Evolutionary conservation across 2,888 invertebrate genomes (phyloP), one percentile per base, ranked within the genome.

Genomic region (Aricia artaxerxes): DNA sequence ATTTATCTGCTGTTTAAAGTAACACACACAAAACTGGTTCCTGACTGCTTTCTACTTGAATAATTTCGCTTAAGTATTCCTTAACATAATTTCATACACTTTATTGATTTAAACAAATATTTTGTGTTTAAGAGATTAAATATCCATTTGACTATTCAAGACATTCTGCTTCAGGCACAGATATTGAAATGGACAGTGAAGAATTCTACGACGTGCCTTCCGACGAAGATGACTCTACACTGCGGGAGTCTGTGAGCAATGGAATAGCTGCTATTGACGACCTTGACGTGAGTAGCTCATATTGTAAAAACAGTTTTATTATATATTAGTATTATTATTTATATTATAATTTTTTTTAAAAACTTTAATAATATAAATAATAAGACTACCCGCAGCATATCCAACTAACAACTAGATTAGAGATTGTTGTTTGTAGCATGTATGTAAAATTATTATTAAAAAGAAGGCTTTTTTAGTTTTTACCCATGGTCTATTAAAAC

Each of bases 171-270:
- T 9, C 82, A 92, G 93, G 92, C 5, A 94, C 94, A 57, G 94
- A 95, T 31, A 90, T 85, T 0, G 95, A 95, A 61, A 85, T 93
- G 88, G 94, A 94, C 84, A 94, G 93, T 69, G 95, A 95, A 38
- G 95, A 95, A 85, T 95, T 94, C 83, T 95, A 92, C 82, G 95
- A 95, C 69, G 92, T 94, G 1, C 89, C 91, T 53, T 92, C 94
- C 0, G 95, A 94, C 60, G 93, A 92, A 0, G 93, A 93, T 4
- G 92, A 92, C 16, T 76, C 76, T 80, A 92, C 93, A 0, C 83
- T 91, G 0, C 83, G 88, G 16, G 92, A 91, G 78, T 82, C 87
- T 0, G 60, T 87, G 5, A 83, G 81, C 13, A 91, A 92, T 75
- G 92, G 91, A 35, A 88, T 88, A 76, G 82, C 81, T 0, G 38